Percentiles rank a stretch among this genome's conserved stretches.
These are phyloP conservation scores for Psammodynastes pulverulentus DNA, from an alignment of 2,113 vertebrate species.

Conservation along the genomic window DNA sequence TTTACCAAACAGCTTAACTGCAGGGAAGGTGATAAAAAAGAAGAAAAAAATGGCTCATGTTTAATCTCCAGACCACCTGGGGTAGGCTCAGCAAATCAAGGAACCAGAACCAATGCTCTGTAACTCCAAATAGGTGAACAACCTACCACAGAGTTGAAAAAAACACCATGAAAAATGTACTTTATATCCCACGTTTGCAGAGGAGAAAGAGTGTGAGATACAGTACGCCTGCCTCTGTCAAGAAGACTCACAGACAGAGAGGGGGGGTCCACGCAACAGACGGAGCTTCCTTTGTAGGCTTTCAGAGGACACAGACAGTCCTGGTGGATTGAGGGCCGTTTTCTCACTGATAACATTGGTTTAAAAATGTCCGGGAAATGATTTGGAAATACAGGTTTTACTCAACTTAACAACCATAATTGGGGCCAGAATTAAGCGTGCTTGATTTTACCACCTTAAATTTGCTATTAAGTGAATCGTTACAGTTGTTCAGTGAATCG, in stretches of 20 bases:
- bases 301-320: not conserved
- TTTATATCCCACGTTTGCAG: fast-evolving
- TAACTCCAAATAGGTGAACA: conserved; percentile 27
- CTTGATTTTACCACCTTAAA: not conserved
- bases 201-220: not conserved
- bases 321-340: not conserved
- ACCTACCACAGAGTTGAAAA: conserved; percentile 18
- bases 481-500: no score
- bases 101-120: conserved; percentile 9
- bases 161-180: not conserved
- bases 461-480: not conserved
- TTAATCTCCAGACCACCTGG: conserved; percentile 23
- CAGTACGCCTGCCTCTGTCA: not conserved
- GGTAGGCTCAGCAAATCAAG: not conserved
- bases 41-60: conserved; percentile 1
- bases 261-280: fast-evolving
- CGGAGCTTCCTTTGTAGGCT: not conserved
- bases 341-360: not conserved
- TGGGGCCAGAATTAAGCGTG: not conserved
- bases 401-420: not conserved
- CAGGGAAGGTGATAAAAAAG: not conserved
- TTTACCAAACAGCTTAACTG: conserved; percentile 39
- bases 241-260: not conserved
- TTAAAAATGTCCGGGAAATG: not conserved
- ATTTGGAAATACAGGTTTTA: not conserved